Evolutionary conservation across 2,797 vertebrate species (phyloP), one percentile per base, ranked within the genome.

Genomic region (Sebastes vulpes): DNA sequence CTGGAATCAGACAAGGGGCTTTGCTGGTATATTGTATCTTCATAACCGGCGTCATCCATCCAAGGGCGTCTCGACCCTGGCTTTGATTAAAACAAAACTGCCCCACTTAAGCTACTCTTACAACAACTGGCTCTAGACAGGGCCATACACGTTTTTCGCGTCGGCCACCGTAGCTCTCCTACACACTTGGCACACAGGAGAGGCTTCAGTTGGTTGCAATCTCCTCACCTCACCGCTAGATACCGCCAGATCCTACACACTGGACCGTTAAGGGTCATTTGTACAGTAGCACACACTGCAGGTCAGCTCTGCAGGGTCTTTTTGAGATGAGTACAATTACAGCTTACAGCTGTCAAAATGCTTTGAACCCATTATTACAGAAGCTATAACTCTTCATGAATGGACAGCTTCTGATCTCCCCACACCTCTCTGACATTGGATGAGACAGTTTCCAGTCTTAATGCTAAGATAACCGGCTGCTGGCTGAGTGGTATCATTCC

Each of bases 271-370:
- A 46, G 32, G 54, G 59, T 69, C 54, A 75, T 76, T 79, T 35
- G 56, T 46, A 63, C 58, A 48, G 50, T 26, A 21, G 9, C 63
- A 50, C 28, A 35, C 46, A 32, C 38, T 32, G 52, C 48, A 67
- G 76, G 81, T 81, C 60, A 78, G 64, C 66, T 77, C 63, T 31
- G 4, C 58, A 21, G 59, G 20, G 71, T 79, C 68, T 83, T 12
- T 74, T 85, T 78, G 79, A 83, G 69, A 89, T 63, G 46, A 72
- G 46, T 20, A 32, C 76, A 85, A 89, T 85, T 29, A 85, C 72
- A 63, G 56, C 56, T 28, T 26, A 59, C 42, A 69, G 60, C 48
- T 65, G 57, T 54, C 65, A 82, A 75, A 85, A 72, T 59, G 77
- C 76, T 87, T 81, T 82, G 65, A 86, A 73, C 20, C 72, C 50